A percentile compares a stretch with the other conserved stretches of the same genome.
phyloP scores from a whole-genome alignment of 2,113 vertebrate genomes.

The Sceloporus tristichus region DNA sequence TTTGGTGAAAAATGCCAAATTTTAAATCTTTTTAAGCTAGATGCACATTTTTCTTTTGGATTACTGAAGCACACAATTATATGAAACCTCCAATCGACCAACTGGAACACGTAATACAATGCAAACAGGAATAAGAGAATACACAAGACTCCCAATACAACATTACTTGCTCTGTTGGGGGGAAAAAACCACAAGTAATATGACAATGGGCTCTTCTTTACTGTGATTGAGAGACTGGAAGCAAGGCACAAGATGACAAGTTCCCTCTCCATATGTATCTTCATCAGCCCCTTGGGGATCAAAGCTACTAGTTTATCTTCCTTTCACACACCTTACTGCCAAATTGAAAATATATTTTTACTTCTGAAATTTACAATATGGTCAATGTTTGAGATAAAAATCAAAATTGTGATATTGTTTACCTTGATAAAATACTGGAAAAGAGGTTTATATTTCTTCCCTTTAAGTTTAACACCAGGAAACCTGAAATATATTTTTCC shows the following conservation, averaged over 20 bases:
- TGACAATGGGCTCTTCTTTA: background rate
- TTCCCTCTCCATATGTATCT: background rate
- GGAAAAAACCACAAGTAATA: background rate
- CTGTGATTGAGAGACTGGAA: background rate
- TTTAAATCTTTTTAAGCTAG: too few relatives aligned
- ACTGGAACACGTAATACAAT: background rate
- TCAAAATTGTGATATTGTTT: slow-evolving; percentile 29
- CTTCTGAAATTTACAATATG: background rate
- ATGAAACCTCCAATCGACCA: background rate
- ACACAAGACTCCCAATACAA: background rate
- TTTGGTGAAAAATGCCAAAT: too few relatives aligned
- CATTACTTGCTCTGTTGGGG: background rate
- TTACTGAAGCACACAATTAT: background rate
- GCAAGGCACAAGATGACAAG: background rate
- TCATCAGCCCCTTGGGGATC: background rate
- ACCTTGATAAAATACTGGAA: slow-evolving; percentile 96
- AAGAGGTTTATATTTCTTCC: slow-evolving; percentile 93
- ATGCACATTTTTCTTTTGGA: background rate
- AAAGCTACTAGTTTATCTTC: background rate
- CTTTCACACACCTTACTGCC: background rate
- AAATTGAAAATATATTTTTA: background rate
- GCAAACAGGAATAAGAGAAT: background rate
- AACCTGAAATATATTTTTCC: slow-evolving; percentile 80
- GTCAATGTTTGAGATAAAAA: too few relatives aligned
- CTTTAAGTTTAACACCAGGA: slow-evolving; percentile 89